These are phyloP conservation scores for Eupithecia vulgata DNA, from an alignment of 2,888 invertebrate species.

Conservation along the genomic window DNA sequence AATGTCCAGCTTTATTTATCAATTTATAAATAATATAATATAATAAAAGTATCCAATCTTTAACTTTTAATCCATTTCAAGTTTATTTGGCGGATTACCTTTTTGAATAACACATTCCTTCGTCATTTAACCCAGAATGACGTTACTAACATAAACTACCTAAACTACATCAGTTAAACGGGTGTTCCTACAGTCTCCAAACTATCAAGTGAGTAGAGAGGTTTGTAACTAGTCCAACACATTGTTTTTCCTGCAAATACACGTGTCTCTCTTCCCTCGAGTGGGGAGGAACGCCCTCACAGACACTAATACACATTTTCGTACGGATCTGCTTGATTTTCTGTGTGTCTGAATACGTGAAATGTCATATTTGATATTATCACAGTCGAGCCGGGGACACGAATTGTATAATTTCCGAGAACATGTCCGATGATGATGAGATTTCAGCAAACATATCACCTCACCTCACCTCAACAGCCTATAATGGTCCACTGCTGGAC, in stretches of 20 bases:
- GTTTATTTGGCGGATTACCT: no score
- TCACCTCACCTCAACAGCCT: no score
- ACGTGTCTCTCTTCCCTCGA: neutral
- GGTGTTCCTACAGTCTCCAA: no score
- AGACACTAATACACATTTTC: neutral
- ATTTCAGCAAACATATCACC: neutral
- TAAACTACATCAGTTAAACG: no score
- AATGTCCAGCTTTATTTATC: no score
- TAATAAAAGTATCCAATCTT: no score
- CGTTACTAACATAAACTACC: no score
- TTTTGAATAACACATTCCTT: no score
- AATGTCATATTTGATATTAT: slow-evolving; percentile 4
- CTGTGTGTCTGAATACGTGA: neutral
- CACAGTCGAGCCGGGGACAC: neutral
- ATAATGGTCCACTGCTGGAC: no score
- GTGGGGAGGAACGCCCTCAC: slow-evolving; percentile 14
- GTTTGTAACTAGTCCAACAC: neutral
- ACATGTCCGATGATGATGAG: neutral
- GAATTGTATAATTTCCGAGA: neutral
- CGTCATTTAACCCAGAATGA: no score
- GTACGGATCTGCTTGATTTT: neutral
- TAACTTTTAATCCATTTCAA: no score
- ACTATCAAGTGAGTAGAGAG: neutral
- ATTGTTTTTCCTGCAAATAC: slow-evolving; percentile 5
- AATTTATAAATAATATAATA: no score